These are phyloP conservation scores for Lutjanus campechanus DNA, from an alignment of 2,797 vertebrate genomes.

Conservation along the genomic window DNA sequence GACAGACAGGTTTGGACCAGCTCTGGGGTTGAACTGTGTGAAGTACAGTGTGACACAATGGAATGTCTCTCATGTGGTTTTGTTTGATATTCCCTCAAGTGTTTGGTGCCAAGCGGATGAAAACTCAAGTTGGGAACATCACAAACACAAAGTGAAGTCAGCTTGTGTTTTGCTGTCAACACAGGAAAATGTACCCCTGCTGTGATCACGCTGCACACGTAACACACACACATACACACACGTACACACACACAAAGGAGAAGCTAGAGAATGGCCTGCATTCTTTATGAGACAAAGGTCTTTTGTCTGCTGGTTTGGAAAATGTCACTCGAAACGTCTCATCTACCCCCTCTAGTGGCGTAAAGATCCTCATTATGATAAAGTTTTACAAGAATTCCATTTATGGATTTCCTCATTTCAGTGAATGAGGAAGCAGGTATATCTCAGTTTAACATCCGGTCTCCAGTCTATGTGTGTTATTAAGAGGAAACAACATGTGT, in stretches of 20 bases:
- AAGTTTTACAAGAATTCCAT: neutral
- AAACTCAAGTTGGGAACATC: slow-evolving; percentile 10
- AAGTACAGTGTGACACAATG: neutral
- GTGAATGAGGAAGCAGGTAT: slow-evolving; percentile 35
- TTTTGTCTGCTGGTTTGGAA: slow-evolving; percentile 43
- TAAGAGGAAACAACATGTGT: neutral
- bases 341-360: slow-evolving; percentile 31
- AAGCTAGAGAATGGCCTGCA: neutral
- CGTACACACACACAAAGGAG: slow-evolving; percentile 35
- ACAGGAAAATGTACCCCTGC: neutral
- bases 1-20: slow-evolving; percentile 3
- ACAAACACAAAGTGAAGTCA: slow-evolving; percentile 31
- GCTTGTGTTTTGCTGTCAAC: slow-evolving; percentile 58
- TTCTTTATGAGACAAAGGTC: slow-evolving; percentile 49
- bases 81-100: slow-evolving; percentile 28
- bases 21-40: neutral
- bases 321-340: neutral
- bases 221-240: slow-evolving; percentile 27
- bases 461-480: neutral
- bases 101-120: neutral
- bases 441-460: neutral
- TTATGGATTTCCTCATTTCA: slow-evolving; percentile 5
- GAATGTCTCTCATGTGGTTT: slow-evolving; percentile 44
- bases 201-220: slow-evolving; percentile 36
- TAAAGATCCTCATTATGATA: accelerated